Conservation (phyloP, 2,113 vertebrate species). For the Ariopsis seemanni region DNA sequence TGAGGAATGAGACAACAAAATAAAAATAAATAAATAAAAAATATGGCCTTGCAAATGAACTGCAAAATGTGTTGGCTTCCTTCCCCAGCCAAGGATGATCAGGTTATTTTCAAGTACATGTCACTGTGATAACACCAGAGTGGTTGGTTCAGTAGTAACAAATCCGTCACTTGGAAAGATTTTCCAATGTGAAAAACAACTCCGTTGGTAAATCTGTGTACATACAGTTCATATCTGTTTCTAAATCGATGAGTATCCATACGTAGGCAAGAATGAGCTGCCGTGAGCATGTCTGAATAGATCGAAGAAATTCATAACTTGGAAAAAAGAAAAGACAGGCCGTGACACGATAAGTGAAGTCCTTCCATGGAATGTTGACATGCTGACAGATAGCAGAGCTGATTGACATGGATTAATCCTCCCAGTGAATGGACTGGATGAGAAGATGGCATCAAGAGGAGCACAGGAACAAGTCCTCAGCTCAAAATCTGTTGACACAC, state of each 20-base stretch:
- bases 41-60: background rate
- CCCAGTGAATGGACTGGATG: background rate
- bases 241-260: background rate
- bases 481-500: background rate
- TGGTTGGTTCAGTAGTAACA: background rate
- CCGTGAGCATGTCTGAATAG: background rate
- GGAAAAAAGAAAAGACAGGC: background rate
- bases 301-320: background rate
- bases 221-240: background rate
- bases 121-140: background rate
- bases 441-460: background rate
- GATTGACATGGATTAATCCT: constrained; percentile 3
- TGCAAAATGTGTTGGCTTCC: background rate
- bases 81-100: constrained; percentile 13
- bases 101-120: constrained; percentile 10
- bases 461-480: background rate
- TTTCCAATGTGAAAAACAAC: background rate
- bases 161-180: background rate
- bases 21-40: background rate
- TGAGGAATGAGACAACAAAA: background rate
- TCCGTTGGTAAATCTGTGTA: background rate
- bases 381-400: constrained; percentile 2
- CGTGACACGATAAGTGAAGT: background rate
- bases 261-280: background rate
- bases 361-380: constrained; percentile 45